A percentile compares a stretch with the other conserved stretches of the same genome.
Evolutionary conservation across 2,797 vertebrate species (phyloP).

Genomic region (Sebastes elongatus): DNA sequence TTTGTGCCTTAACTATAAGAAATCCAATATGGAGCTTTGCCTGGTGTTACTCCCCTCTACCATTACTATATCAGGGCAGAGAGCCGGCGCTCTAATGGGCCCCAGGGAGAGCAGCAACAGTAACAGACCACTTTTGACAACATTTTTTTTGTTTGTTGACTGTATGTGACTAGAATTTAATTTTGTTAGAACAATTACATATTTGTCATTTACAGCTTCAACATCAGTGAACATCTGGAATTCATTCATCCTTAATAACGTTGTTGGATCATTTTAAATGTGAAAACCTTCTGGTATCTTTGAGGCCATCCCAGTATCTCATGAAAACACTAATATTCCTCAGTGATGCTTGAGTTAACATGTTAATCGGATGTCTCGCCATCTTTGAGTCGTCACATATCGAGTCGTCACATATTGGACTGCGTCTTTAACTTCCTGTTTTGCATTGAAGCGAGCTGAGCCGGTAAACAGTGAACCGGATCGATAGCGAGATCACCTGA

Average conservation of each 20-base stretch:
- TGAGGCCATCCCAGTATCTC: neutral
- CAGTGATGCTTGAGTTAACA: neutral
- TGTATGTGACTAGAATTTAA: too few relatives aligned
- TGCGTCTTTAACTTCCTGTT: neutral
- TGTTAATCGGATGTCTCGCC: neutral
- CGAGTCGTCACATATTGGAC: neutral
- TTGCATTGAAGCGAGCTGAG: neutral
- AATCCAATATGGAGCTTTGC: too few relatives aligned
- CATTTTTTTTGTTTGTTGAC: too few relatives aligned
- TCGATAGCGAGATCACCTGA: constrained; percentile 12
- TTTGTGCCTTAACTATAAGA: too few relatives aligned
- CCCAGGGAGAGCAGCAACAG: too few relatives aligned
- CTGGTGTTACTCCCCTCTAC: too few relatives aligned
- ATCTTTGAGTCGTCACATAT: neutral
- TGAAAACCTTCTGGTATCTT: neutral
- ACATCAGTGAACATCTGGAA: neutral
- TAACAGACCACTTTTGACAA: too few relatives aligned
- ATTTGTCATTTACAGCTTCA: neutral
- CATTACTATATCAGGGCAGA: too few relatives aligned
- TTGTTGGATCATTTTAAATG: neutral
- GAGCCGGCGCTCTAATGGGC: too few relatives aligned
- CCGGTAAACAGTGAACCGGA: constrained; percentile 10
- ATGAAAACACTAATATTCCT: neutral
- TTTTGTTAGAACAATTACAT: too few relatives aligned
- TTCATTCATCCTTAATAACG: neutral